Evolutionary conservation across 2,113 vertebrate genomes (phyloP).

Genomic region (Pangasianodon gigas): DNA sequence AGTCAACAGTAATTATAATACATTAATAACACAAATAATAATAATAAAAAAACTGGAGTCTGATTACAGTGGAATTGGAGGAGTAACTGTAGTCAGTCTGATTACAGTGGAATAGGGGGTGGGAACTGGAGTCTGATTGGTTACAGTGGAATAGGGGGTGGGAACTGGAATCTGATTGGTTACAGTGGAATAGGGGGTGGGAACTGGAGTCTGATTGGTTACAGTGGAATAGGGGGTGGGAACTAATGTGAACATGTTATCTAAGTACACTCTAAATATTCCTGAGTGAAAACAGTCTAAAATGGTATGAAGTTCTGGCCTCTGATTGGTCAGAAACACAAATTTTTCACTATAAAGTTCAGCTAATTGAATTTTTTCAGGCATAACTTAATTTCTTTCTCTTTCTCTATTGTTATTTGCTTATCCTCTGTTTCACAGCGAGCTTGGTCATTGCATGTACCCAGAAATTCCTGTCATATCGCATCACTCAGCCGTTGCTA

Average conservation of each 20-base stretch:
- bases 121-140: not conserved
- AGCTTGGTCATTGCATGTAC: not conserved
- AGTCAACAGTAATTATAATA: not conserved
- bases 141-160: not conserved
- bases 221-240: not conserved
- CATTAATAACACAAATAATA: not conserved
- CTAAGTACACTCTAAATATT: not conserved
- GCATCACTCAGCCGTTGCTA: slow-evolving; percentile 27
- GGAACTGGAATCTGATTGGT: not conserved
- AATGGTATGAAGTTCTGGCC: not conserved
- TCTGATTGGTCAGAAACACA: not conserved
- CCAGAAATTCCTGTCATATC: no score
- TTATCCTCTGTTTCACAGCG: not conserved
- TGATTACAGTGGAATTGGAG: not conserved
- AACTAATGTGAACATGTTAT: not conserved
- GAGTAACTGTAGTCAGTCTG: no score
- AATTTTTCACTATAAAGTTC: not conserved
- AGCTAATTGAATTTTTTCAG: not conserved
- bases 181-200: not conserved
- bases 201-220: not conserved
- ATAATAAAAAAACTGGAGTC: not conserved
- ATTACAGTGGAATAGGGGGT: no score
- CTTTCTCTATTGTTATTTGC: not conserved
- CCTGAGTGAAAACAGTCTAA: not conserved
- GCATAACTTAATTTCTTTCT: not conserved